Evolutionary conservation across 2,113 vertebrate genomes (phyloP), one percentile per base, ranked within the genome.

Genomic region (Mus spicilegus): DNA sequence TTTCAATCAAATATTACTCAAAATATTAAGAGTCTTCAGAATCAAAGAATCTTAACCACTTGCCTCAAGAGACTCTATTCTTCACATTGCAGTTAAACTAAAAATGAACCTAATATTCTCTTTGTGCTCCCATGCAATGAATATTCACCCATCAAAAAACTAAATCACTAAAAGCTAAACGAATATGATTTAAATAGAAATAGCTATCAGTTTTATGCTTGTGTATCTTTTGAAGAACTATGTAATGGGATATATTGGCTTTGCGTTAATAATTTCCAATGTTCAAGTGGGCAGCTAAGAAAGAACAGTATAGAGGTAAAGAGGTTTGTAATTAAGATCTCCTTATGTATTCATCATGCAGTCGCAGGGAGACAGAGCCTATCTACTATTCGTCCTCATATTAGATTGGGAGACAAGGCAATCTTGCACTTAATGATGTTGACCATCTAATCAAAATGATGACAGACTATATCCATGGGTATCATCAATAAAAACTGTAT

Each of bases 111-210:
- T 85, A 94, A 89, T 87, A 84, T 70, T 81, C 33, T 58, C 85
- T 33, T 69, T 56, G 65, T 69, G 77, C 26, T 76, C 70, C 75
- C 24, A 89, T 5, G 4, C 39, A 75, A 17, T 78, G 56, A 49
- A 96, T 72, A 94, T 69, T 46, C 76, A 92, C 70, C 28, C 6
- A 94, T 85, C 87, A 85, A 91, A 89, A 91, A 94, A 96, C 13
- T 28, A 90, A 97, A 96, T 28, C 42, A 93, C 13, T 42, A 13
- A 86, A 97, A 91, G 16, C 51, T 54, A 94, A 91, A 81, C 72
- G 67, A 91, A 28, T 28, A 94, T 86, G 11, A 76, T 56, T 67
- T 58, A 67, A 9, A 89, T 54, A 89, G 19, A 20, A 92, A 86
- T 22, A 72, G 76, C 51, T 22, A 86, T 54, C 13, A 89, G 33